These are phyloP conservation scores for Psittacula echo DNA, from an alignment of 2,797 vertebrate species.

Conservation along the genomic window DNA sequence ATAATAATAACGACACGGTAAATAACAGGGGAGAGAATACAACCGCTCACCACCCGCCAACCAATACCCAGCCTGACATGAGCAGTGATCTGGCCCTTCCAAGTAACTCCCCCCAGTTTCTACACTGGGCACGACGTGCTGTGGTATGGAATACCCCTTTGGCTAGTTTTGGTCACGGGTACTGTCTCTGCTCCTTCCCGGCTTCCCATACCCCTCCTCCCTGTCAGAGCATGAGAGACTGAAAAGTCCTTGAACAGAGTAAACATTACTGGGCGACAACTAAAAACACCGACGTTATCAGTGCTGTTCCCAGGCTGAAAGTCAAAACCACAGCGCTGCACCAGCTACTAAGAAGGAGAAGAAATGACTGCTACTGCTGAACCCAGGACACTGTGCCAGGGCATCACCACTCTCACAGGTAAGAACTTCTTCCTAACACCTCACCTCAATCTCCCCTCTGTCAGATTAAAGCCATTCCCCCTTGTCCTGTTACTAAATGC, in stretches of 20 bases:
- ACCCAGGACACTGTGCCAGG: not conserved
- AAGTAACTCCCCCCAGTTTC: no score
- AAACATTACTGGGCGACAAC: not conserved
- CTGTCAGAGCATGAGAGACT: no score
- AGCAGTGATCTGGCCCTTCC: no score
- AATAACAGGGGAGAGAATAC: no score
- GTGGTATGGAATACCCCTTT: no score
- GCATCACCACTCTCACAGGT: not conserved
- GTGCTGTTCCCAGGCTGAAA: not conserved
- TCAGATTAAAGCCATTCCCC: not conserved
- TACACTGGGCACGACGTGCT: no score
- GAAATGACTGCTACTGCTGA: not conserved
- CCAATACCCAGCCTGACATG: no score
- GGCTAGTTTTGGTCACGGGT: no score
- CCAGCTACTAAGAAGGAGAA: not conserved
- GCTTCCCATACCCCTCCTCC: no score
- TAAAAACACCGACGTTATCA: not conserved
- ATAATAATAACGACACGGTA: no score
- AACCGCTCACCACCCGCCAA: no score
- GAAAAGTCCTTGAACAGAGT: not conserved
- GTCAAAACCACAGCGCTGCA: not conserved
- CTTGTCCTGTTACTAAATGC: not conserved
- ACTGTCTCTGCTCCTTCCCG: no score
- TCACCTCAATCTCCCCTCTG: not conserved
- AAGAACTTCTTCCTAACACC: not conserved